These are phyloP conservation scores for Diplazon laetatorius DNA, from an alignment of 2,888 invertebrate species.

Conservation along the genomic window DNA sequence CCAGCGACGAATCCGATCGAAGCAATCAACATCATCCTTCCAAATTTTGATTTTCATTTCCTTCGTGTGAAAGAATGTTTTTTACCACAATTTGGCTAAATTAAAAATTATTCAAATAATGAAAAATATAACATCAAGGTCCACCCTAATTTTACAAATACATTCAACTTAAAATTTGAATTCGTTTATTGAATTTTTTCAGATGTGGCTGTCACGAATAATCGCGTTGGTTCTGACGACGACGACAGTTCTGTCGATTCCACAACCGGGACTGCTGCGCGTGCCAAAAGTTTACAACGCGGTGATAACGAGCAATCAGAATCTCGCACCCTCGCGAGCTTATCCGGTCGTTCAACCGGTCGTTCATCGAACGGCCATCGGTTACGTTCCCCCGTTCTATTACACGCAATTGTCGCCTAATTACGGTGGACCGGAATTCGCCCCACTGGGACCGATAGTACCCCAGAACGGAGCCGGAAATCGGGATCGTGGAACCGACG, in stretches of 20 bases:
- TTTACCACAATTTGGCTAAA: too few species aligned
- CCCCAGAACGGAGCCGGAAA: constrained; percentile 10
- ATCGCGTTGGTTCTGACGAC: constrained; percentile 67
- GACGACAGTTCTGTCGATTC: constrained; percentile 70
- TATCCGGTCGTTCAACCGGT: constrained; percentile 90
- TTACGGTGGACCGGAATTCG: constrained; percentile 70
- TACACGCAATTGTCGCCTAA: constrained; percentile 75
- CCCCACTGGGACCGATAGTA: constrained; percentile 58
- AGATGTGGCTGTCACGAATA: constrained; percentile 58
- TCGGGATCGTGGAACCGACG: not conserved
- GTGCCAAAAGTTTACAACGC: constrained; percentile 92
- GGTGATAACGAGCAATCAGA: constrained; percentile 90
- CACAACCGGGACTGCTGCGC: constrained; percentile 84
- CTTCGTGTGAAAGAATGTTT: too few species aligned
- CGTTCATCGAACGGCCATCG: constrained; percentile 86
- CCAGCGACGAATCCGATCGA: too few species aligned
- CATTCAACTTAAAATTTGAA: too few species aligned
- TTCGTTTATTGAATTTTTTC: constrained; percentile 22
- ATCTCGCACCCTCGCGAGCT: constrained; percentile 89
- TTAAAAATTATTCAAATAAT: too few species aligned
- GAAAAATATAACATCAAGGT: too few species aligned
- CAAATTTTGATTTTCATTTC: too few species aligned
- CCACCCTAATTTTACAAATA: too few species aligned
- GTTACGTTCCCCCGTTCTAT: constrained; percentile 79
- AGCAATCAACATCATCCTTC: too few species aligned